A percentile compares a stretch with the other conserved stretches of the same genome.
Evolutionary conservation across 2,113 vertebrate species (phyloP).

Genomic region (Coptodon rendalli): DNA sequence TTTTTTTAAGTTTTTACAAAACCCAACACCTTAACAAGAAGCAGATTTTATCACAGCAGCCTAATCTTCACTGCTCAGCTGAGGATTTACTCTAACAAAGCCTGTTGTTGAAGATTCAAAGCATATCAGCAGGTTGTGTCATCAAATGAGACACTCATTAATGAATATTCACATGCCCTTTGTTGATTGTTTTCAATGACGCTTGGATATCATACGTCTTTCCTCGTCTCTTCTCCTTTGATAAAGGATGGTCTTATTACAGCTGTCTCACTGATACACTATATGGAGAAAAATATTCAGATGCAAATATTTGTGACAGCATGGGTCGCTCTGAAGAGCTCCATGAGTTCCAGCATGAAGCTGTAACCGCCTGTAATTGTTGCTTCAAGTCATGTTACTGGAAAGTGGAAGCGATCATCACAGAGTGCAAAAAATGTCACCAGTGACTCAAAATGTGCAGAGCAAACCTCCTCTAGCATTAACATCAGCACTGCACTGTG

Average conservation of each 20-base stretch:
- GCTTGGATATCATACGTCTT: accelerated
- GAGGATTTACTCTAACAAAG: background rate
- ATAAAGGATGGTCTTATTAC: background rate
- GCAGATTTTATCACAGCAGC: background rate
- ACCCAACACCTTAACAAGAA: background rate
- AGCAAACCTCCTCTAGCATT: background rate
- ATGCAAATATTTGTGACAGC: accelerated
- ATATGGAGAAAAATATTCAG: background rate
- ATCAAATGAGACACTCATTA: background rate
- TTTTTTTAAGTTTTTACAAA: background rate
- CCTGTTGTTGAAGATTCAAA: background rate
- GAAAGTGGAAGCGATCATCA: background rate
- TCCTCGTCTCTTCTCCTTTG: background rate
- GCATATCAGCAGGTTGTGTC: background rate
- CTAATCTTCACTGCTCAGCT: background rate
- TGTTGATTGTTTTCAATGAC: background rate
- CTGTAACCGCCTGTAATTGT: background rate
- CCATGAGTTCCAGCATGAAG: accelerated
- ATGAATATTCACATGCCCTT: background rate
- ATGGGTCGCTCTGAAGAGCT: background rate
- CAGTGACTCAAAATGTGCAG: background rate
- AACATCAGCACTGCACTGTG: background rate
- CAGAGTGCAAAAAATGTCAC: background rate
- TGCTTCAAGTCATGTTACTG: background rate
- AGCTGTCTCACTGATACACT: background rate